Base-by-base conservation (phyloP, 2,113 vertebrate genomes). In the Petrocephalus zakoni region DNA sequence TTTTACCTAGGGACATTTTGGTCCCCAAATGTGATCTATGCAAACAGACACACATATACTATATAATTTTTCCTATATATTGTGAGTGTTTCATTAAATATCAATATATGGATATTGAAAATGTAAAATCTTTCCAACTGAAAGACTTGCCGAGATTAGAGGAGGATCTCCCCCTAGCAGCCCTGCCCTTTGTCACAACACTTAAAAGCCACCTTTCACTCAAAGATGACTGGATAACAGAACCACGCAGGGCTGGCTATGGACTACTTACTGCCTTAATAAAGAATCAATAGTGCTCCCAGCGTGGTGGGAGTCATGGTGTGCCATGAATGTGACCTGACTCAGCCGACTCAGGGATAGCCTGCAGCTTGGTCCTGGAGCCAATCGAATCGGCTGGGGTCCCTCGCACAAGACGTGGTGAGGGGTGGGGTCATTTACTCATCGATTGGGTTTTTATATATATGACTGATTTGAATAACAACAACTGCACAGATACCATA, bases 251-350 rank as follows among this genome's bases (percentile, higher is more conserved):
- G 85, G 82, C 89, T 90, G 90, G 91, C 89, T 86, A 90, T 92
- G 91, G 93, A 93, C 91, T 90, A 89, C 90, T 95, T 91, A 94
- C 89, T 93, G 94, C 91, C 92, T 94, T 96, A 96, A 94, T 93
- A 95, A 96, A 95, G 91, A 97, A 98, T 98, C 97, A 96, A 97
- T 97, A 96, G 90, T 93, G 92, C 89, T 93, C 89, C 64, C 91
- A 90, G 92, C 87, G 17, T 86, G 84, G 52, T 19, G 84, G 92
- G 90, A 93, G 90, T 89, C 89, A 89, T 34, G 90, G 90, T 91
- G 90, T 53, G 61, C 84, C 91, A 90, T 87, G 93, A 93, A 88
- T 94, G 93, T 91, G 58, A 64, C 92, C 92, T 91, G 90, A 82
- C 91, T 91, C n/a, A 78, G 87, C 34, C 29, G 5, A 52, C 89